phyloP scores from a whole-genome alignment of 2,888 invertebrate genomes.

The Oxyteleia sp. region DNA sequence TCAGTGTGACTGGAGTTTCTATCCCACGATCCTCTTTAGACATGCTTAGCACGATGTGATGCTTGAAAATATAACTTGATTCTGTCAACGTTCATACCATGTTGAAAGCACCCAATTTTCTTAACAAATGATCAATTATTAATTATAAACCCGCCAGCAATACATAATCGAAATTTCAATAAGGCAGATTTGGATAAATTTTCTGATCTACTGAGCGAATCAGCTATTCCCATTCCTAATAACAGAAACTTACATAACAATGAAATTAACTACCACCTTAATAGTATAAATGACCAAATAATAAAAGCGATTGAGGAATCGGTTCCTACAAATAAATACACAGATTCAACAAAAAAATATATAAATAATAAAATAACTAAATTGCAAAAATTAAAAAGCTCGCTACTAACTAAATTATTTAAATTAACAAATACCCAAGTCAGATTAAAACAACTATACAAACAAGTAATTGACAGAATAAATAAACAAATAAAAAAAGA shows the following conservation, averaged over 20 bases:
- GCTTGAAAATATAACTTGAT: too few species aligned
- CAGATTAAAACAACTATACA: not conserved
- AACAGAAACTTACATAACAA: slow-evolving; percentile 6
- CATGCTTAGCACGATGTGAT: too few species aligned
- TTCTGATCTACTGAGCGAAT: not conserved
- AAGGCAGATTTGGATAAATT: slow-evolving; percentile 59
- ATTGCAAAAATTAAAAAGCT: slow-evolving; percentile 26
- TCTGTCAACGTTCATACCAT: too few species aligned
- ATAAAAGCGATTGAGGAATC: slow-evolving; percentile 13
- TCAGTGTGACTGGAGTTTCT: too few species aligned
- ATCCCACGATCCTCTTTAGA: too few species aligned
- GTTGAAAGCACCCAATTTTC: too few species aligned
- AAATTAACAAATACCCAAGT: not conserved
- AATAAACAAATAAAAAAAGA: slow-evolving; percentile 26
- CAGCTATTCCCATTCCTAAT: not conserved
- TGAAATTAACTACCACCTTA: slow-evolving; percentile 17
- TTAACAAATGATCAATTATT: not conserved
- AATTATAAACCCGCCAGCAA: too few species aligned
- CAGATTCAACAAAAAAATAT: slow-evolving; percentile 22
- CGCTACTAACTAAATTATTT: slow-evolving; percentile 20
- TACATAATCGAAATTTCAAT: slow-evolving; percentile 20
- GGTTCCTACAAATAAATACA: slow-evolving; percentile 1
- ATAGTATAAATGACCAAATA: not conserved
- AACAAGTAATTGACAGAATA: not conserved
- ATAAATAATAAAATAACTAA: slow-evolving; percentile 33